Percentiles rank a stretch among this genome's conserved stretches.
Evolutionary conservation across 2,888 invertebrate genomes (phyloP).

Genomic region (Meiosimyza platycephala): DNA sequence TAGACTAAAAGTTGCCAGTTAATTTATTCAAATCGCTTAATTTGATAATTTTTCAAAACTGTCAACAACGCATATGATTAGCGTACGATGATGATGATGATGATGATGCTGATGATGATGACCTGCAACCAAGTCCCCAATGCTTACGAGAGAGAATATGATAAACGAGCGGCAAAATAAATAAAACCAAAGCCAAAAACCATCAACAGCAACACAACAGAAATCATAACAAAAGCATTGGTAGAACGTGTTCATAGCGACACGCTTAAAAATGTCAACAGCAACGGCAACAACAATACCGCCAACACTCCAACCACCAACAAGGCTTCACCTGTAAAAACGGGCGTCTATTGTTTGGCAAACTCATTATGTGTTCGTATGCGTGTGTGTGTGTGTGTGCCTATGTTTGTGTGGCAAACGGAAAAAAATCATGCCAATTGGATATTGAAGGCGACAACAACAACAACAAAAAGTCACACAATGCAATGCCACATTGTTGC

Average conservation of each 20-base stretch:
- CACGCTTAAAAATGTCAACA: constrained; percentile 23
- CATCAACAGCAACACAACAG: constrained; percentile 17
- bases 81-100: background rate
- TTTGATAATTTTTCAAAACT: constrained; percentile 27
- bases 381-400: background rate
- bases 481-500: constrained; percentile 36
- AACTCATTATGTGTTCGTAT: background rate
- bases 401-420: background rate
- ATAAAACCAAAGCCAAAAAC: constrained; percentile 23
- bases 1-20: constrained; percentile 1
- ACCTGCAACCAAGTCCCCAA: background rate
- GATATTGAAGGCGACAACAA: constrained; percentile 31
- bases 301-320: constrained; percentile 33
- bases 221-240: constrained; percentile 24
- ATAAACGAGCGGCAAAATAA: background rate
- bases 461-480: constrained; percentile 12
- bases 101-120: constrained; percentile 1
- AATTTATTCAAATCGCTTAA: constrained; percentile 26
- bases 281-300: background rate
- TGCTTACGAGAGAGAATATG: background rate
- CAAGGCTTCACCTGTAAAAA: constrained; percentile 30
- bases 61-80: constrained; percentile 31
- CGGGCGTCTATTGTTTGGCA: constrained; percentile 15
- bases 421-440: constrained; percentile 25
- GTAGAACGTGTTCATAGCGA: constrained; percentile 9